A percentile compares a stretch with the other conserved stretches of the same genome.
phyloP scores from a whole-genome alignment of 1,140 invertebrate genomes.

The Mercenaria mercenaria region DNA sequence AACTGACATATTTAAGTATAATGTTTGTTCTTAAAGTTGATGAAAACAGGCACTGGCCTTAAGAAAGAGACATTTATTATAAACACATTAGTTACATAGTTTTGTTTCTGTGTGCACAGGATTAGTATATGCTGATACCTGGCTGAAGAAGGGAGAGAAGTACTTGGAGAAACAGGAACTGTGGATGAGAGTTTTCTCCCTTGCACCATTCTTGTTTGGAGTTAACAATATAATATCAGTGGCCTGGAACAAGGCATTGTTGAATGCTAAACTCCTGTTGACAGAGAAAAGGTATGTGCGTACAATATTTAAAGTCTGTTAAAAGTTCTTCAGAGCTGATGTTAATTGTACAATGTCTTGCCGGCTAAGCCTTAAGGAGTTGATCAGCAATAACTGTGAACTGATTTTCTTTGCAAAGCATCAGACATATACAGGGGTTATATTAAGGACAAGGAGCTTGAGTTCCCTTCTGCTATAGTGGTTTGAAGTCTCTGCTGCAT shows the following conservation, averaged over 20 bases:
- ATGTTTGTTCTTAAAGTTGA: no score
- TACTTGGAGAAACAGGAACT: slow-evolving; percentile 39
- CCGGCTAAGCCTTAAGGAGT: neutral
- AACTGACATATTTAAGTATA: no score
- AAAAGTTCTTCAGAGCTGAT: no score
- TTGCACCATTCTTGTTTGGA: slow-evolving; percentile 53
- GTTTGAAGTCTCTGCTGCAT: no score
- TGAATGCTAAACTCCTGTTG: slow-evolving; percentile 44
- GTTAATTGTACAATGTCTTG: neutral
- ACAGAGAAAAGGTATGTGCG: slow-evolving; percentile 47
- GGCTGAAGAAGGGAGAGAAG: slow-evolving; percentile 53
- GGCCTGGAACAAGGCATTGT: slow-evolving; percentile 43
- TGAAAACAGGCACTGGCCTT: no score
- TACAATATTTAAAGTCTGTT: neutral
- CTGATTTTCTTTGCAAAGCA: no score
- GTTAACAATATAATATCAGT: slow-evolving; percentile 9
- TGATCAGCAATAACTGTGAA: neutral
- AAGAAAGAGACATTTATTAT: no score
- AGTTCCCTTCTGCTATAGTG: no score
- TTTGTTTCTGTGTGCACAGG: neutral
- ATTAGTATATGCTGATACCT: slow-evolving; percentile 10
- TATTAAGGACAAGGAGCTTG: no score
- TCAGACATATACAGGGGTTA: no score
- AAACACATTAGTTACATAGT: no score
- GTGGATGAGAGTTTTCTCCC: slow-evolving; percentile 57